phyloP scores from a whole-genome alignment of 2,113 vertebrate genomes.

The Siniperca knerii region DNA sequence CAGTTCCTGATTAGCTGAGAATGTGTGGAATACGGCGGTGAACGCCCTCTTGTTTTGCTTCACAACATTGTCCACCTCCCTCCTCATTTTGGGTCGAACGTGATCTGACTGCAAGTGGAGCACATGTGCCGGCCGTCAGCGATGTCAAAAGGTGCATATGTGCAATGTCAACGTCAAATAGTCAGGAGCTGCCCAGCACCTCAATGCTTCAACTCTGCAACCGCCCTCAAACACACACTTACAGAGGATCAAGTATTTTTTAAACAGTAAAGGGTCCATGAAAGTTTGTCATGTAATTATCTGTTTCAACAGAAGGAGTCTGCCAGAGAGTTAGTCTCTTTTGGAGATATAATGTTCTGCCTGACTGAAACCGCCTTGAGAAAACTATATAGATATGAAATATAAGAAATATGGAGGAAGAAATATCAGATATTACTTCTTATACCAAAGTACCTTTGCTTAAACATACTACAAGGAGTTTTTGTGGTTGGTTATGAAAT shows the following conservation, averaged over 20 bases:
- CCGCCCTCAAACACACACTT: not conserved
- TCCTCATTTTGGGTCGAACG: constrained; percentile 23
- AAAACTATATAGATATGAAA: not conserved
- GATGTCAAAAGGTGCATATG: constrained; percentile 56
- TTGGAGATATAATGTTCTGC: constrained; percentile 41
- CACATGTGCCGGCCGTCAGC: constrained; percentile 54
- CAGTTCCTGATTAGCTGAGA: constrained; percentile 72
- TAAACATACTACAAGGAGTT: no score
- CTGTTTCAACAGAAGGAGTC: constrained; percentile 8
- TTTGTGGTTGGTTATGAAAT: no score
- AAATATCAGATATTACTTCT: not conserved
- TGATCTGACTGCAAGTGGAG: constrained; percentile 47
- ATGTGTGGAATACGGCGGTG: constrained; percentile 57
- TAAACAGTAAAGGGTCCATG: constrained; percentile 10
- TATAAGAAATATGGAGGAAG: not conserved
- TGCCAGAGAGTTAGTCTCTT: constrained; percentile 2
- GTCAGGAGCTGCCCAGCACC: constrained; percentile 48
- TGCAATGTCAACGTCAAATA: constrained; percentile 76
- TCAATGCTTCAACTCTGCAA: constrained; percentile 7
- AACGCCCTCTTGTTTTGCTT: constrained; percentile 77
- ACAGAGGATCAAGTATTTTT: not conserved
- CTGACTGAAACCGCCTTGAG: not conserved
- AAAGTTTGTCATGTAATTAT: constrained; percentile 16
- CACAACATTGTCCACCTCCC: constrained; percentile 58
- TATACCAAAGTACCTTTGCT: not conserved